phyloP scores from a whole-genome alignment of 2,113 vertebrate genomes.

The Odontophorus gujanensis region DNA sequence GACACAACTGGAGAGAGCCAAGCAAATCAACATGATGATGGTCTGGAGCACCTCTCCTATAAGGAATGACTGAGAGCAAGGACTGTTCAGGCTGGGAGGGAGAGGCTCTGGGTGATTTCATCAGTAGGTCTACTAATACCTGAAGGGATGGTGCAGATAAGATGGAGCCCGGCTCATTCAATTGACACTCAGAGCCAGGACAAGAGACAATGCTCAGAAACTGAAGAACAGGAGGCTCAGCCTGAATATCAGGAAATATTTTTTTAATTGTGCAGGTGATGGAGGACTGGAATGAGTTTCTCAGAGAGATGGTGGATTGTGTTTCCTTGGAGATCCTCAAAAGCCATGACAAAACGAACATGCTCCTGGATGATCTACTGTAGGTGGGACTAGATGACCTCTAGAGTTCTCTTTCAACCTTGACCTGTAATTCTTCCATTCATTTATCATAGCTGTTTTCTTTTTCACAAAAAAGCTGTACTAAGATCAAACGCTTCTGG shows the following conservation, averaged over 20 bases:
- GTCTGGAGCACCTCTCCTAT: neutral
- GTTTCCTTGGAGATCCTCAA: neutral
- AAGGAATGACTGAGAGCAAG: neutral
- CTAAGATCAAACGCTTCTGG: neutral
- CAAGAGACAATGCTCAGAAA: neutral
- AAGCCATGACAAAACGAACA: neutral
- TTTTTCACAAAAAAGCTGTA: neutral
- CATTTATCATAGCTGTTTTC: neutral
- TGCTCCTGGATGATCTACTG: neutral
- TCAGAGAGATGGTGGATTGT: neutral
- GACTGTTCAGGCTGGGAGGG: neutral
- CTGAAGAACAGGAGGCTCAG: neutral
- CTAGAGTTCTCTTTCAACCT: neutral
- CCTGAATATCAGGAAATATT: neutral
- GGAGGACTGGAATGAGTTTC: neutral
- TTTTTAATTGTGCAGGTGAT: neutral
- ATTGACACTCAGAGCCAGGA: neutral
- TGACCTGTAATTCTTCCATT: neutral
- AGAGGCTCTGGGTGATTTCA: neutral
- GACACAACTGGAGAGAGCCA: neutral
- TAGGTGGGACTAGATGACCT: neutral
- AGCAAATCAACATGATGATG: neutral
- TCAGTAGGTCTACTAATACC: neutral
- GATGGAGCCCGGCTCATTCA: neutral
- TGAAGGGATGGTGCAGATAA: neutral